Base-by-base conservation (phyloP, 2,888 invertebrate species). In the Sinotaia quadrata region DNA sequence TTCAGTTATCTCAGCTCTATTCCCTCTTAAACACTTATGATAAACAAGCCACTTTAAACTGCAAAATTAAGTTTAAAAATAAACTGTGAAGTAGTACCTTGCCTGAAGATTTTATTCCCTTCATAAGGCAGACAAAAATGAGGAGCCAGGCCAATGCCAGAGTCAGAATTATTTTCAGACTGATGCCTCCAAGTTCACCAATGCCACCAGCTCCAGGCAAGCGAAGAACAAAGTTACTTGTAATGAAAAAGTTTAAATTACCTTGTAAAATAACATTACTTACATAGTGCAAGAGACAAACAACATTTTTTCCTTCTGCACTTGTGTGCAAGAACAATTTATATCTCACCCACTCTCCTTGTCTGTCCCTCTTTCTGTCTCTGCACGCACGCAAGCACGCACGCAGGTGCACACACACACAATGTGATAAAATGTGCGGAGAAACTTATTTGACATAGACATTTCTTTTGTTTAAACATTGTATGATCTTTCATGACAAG, bases 31-130 rank as follows among this genome's bases (percentile, higher is more conserved):
- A n/a, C n/a, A n/a, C n/a, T n/a, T n/a, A n/a, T n/a, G n/a, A n/a
- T n/a, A n/a, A n/a, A n/a, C n/a, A n/a, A n/a, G n/a, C n/a, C n/a
- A n/a, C n/a, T n/a, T n/a, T n/a, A n/a, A n/a, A n/a, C n/a, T n/a
- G n/a, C n/a, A n/a, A n/a, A n/a, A 33, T 41, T 10, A 41, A 12
- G 27, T 29, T 49, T 7, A 31, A 52, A 36, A 21, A 54, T 4
- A 34, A 4, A 5, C 7, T 18, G 31, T 49, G 0, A 3, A 27
- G n/a, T 29, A 52, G 65, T 66, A 84, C 84, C 81, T 85, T 86
- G 31, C 86, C 86, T 2, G 85, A 84, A 1, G 85, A 82, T 67
- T 86, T 85, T 71, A 87, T 81, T 3, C 86, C 86, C 66, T 83
- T 85, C 73, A 81, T 81, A 29, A 87, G 75, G 67, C 86, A 85